These are phyloP conservation scores for Melanocharis versteri DNA, from an alignment of 2,113 vertebrate species.

Conservation along the genomic window DNA sequence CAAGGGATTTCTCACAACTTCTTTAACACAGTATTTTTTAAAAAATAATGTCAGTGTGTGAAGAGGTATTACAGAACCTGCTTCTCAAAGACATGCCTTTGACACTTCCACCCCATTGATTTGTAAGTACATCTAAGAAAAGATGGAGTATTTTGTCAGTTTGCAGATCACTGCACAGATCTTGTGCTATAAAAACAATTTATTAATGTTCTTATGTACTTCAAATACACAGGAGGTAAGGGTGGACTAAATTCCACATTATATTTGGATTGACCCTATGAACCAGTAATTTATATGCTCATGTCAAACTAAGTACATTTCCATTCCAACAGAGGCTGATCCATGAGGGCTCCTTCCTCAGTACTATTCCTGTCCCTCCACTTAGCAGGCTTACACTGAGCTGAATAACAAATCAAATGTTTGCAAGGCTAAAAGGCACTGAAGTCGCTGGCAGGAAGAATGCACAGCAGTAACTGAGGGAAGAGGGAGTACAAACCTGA, in stretches of 20 bases:
- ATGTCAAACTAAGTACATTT: constrained; percentile 3
- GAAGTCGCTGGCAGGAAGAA: neutral
- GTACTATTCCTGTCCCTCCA: neutral
- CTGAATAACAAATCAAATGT: neutral
- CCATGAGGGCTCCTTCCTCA: neutral
- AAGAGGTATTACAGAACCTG: constrained; percentile 31
- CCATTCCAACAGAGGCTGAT: neutral
- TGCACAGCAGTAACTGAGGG: neutral
- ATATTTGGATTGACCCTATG: constrained; percentile 38
- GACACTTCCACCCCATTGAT: constrained; percentile 42
- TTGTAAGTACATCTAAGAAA: constrained; percentile 24
- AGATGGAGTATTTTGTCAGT: constrained; percentile 20
- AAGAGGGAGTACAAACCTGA: neutral
- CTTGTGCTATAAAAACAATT: constrained; percentile 20
- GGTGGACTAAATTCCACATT: constrained; percentile 24
- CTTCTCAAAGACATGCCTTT: constrained; percentile 1
- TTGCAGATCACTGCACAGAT: constrained; percentile 13
- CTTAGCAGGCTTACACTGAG: neutral
- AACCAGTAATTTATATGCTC: constrained; percentile 32
- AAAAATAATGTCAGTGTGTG: neutral
- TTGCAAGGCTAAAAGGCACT: neutral
- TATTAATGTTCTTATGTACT: constrained; percentile 9
- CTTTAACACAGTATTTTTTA: neutral
- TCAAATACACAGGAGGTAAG: constrained; percentile 1
- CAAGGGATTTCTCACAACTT: constrained; percentile 19